phyloP scores from a whole-genome alignment of 2,888 invertebrate species.

The Ceraclea dissimilis region DNA sequence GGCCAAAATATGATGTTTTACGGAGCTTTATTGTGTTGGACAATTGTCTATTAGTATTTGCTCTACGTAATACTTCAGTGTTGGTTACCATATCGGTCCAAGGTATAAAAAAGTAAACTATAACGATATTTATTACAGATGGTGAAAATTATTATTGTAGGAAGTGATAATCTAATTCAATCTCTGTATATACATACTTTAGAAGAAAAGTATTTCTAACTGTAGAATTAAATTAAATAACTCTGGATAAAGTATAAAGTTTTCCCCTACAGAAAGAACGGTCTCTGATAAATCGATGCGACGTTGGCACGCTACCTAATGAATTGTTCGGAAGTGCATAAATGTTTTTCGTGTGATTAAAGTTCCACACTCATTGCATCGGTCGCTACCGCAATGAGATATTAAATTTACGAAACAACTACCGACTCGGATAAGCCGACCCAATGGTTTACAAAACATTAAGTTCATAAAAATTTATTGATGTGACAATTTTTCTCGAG shows the following conservation, averaged over 20 bases:
- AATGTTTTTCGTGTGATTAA: constrained; percentile 11
- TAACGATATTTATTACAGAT: too few relatives aligned
- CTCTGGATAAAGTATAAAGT: background rate
- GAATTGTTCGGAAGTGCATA: constrained; percentile 17
- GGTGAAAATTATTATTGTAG: too few relatives aligned
- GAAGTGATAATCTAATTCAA: background rate
- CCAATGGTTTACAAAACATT: constrained; percentile 1
- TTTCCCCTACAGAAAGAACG: background rate
- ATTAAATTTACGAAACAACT: constrained; percentile 5
- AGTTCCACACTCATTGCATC: constrained; percentile 6
- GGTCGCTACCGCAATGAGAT: background rate
- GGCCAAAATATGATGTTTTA: too few relatives aligned
- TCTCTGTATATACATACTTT: background rate
- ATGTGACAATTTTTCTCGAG: background rate
- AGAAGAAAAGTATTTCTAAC: background rate
- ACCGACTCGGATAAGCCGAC: background rate
- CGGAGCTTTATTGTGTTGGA: too few relatives aligned
- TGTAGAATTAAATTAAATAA: constrained; percentile 1
- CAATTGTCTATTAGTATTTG: too few relatives aligned
- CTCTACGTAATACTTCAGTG: too few relatives aligned
- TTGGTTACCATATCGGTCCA: too few relatives aligned
- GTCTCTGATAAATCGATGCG: constrained; percentile 7
- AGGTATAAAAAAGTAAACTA: too few relatives aligned
- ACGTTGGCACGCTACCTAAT: constrained; percentile 9
- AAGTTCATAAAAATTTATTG: constrained; percentile 1